Evolutionary conservation across 1,140 invertebrate species (phyloP), one percentile per base, ranked within the genome.

Genomic region (Ceratina japonica): DNA sequence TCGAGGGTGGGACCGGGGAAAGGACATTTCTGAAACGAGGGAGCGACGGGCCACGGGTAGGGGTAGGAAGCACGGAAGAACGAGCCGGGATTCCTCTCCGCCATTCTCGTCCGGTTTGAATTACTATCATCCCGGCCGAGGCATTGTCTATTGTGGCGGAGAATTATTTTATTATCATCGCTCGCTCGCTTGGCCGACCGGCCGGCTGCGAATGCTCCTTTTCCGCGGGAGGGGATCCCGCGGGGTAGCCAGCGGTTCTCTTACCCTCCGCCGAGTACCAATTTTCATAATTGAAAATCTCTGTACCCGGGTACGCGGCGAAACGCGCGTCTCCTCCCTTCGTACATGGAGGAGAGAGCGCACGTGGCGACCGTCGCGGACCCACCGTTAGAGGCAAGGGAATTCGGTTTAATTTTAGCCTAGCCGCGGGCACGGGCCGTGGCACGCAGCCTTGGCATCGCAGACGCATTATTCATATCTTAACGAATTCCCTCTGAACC

Each of bases 381-480:
- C 84, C 84, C 18, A 58, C 54, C 83, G 71, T 20, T 73, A 76
- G 83, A 81, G 80, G 84, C 85, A 88, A 86, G 89, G 85, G 89
- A 87, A 89, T 91, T 87, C 84, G 86, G 89, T 91, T 91, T 91
- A 91, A 91, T 91, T 91, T 91, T 91, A 91, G 90, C 88, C 89
- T 87, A 84, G 88, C 88, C 90, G 87, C 87, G 83, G 89, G 86
- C 89, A 90, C 27, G 27, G 87, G 86, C 87, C 89, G 87, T 89
- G 89, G 89, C 87, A 90, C 90, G 87, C 89, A 91, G 89, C 91
- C 91, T 91, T 91, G 90, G 90, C 91, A 91, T 92, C 90, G 90
- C 90, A 92, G 91, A 92, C 91, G 90, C 91, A 91, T 92, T 92
- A 92, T 92, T 92, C 91, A 91, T 92, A 92, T 89, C 90, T 91